Percentiles rank a stretch among this genome's conserved stretches.
Conservation (phyloP, 1,140 invertebrate genomes). For the Drosophila nigrodunni region DNA sequence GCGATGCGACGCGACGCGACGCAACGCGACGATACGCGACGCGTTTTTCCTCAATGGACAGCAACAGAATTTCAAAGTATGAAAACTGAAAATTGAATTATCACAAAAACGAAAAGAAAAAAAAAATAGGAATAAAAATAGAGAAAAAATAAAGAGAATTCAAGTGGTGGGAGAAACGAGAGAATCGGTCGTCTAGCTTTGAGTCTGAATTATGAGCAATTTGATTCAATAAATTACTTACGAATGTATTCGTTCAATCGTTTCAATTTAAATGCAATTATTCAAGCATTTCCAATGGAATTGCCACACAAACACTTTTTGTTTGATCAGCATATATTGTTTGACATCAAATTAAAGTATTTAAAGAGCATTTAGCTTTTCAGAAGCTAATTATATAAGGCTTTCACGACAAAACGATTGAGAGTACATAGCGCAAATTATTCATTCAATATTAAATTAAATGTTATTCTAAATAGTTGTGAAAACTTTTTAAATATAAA, state of each 20-base stretch:
- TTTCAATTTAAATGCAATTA: conserved; percentile 27
- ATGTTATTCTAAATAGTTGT: too few species aligned
- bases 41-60: conserved; percentile 12
- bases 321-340: conserved; percentile 20
- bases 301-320: conserved; percentile 1
- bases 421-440: too few species aligned
- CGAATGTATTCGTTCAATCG: conserved; percentile 14
- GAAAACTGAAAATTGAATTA: conserved; percentile 22
- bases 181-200: conserved; percentile 10
- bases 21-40: not conserved
- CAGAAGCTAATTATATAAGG: not conserved
- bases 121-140: not conserved
- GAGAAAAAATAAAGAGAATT: not conserved
- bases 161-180: not conserved
- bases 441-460: too few species aligned
- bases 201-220: conserved; percentile 20
- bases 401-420: too few species aligned
- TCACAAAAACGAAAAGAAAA: not conserved
- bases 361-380: not conserved
- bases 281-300: conserved; percentile 14
- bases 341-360: not conserved
- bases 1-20: not conserved
- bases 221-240: conserved; percentile 21
- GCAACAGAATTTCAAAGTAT: conserved; percentile 12
- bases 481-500: too few species aligned